A percentile compares a stretch with the other conserved stretches of the same genome.
These are phyloP conservation scores for Brachionus rubens DNA, from an alignment of 1,140 invertebrate species.

Conservation along the genomic window DNA sequence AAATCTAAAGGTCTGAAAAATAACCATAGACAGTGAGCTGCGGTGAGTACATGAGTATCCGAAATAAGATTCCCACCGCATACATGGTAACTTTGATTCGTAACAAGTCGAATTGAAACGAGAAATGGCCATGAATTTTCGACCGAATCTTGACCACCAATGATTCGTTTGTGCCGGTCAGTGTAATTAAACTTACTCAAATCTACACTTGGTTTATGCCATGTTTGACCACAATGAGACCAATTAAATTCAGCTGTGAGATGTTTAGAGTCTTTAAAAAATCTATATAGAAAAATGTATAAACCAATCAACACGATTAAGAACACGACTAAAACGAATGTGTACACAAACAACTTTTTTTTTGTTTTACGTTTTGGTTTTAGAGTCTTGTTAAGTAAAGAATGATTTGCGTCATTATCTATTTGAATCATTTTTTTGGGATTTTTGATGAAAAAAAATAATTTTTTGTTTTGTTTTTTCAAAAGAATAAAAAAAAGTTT, in stretches of 20 bases:
- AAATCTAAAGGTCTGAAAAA: constrained; percentile 10
- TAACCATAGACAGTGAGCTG: constrained; percentile 25
- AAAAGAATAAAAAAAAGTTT: too few species aligned
- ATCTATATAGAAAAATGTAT: too few species aligned
- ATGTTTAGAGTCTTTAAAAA: too few species aligned
- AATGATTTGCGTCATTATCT: not conserved
- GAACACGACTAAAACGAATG: not conserved
- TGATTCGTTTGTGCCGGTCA: not conserved
- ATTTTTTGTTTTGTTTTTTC: not conserved
- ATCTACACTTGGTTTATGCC: constrained; percentile 21
- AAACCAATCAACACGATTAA: too few species aligned
- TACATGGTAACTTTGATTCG: constrained; percentile 8
- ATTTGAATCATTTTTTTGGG: not conserved
- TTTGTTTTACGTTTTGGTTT: not conserved
- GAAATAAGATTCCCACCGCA: constrained; percentile 40
- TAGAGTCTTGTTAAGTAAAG: constrained; percentile 1
- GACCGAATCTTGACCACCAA: constrained; percentile 34
- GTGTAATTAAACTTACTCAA: not conserved
- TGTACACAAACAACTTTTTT: not conserved
- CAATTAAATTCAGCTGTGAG: constrained; percentile 33
- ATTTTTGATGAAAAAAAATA: not conserved
- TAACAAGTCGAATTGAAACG: constrained; percentile 15
- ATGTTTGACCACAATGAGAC: constrained; percentile 39
- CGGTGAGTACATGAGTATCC: constrained; percentile 11
- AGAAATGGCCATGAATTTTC: constrained; percentile 44